These are phyloP conservation scores for Leptopilina boulardi DNA, from an alignment of 1,140 invertebrate genomes.

Conservation along the genomic window DNA sequence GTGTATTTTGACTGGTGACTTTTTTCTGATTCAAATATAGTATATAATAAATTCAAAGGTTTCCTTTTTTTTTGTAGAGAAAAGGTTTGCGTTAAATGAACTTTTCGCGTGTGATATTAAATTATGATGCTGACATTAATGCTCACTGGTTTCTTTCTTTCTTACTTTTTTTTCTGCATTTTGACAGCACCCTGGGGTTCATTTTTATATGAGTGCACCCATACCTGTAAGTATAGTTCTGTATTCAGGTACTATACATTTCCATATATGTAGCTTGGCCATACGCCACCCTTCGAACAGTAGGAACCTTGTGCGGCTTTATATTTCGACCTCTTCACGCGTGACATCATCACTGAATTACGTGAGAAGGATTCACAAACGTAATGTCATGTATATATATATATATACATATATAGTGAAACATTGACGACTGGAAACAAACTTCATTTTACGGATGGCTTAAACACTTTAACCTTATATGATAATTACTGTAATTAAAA, in stretches of 20 bases:
- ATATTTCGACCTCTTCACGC: conserved; percentile 73
- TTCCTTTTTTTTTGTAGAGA: not conserved
- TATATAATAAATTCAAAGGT: not conserved
- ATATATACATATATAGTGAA: conserved; percentile 22
- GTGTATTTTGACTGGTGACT: not conserved
- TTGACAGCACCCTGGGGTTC: conserved; percentile 20
- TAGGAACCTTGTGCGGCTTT: conserved; percentile 67
- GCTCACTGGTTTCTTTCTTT: conserved; percentile 10
- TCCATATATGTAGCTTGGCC: conserved; percentile 58
- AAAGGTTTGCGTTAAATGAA: not conserved
- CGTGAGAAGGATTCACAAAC: conserved; percentile 69
- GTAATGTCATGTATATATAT: not conserved
- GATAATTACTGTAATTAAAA: not conserved
- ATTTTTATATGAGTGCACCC: conserved; percentile 49
- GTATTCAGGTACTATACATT: conserved; percentile 53
- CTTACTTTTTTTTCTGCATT: conserved; percentile 2
- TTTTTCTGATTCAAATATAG: not conserved
- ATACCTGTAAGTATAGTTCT: conserved; percentile 47
- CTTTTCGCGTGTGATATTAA: not conserved
- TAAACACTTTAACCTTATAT: not conserved
- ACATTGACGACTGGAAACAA: conserved; percentile 53
- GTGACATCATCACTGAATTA: conserved; percentile 75
- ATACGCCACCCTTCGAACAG: conserved; percentile 52
- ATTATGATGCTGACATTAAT: conserved; percentile 18
- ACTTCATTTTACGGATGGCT: conserved; percentile 36